A percentile compares a stretch with the other conserved stretches of the same genome.
Evolutionary conservation across 2,113 vertebrate species (phyloP).

Genomic region (Syngnathus scovelli): DNA sequence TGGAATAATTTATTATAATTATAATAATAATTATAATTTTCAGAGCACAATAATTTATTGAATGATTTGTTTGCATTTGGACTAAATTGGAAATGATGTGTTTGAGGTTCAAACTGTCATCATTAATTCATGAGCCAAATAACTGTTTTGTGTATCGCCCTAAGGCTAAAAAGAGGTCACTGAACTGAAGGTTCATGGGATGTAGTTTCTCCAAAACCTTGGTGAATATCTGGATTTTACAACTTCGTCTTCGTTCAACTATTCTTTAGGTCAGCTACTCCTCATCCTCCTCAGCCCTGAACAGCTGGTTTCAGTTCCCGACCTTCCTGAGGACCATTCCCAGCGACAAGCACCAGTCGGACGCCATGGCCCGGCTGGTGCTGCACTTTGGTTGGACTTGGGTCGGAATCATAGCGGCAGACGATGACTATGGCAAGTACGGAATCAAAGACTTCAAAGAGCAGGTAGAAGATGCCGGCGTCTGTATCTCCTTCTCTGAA

Average conservation of each 20-base stretch:
- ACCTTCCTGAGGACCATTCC: slow-evolving; percentile 75
- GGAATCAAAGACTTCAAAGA: slow-evolving; percentile 80
- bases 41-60: background rate
- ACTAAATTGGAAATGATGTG: too few species aligned
- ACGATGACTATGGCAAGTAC: slow-evolving; percentile 84
- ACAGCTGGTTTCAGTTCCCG: slow-evolving; percentile 81
- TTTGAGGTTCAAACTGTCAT: too few species aligned
- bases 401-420: slow-evolving; percentile 77
- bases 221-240: background rate
- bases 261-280: slow-evolving; percentile 74
- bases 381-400: slow-evolving; percentile 81
- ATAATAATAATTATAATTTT: too few species aligned
- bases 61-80: background rate
- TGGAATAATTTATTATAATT: background rate
- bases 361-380: slow-evolving; percentile 73
- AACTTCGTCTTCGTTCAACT: background rate
- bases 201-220: background rate
- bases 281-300: slow-evolving; percentile 74
- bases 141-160: too few species aligned
- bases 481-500: slow-evolving; percentile 82
- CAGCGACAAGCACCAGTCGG: slow-evolving; percentile 71
- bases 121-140: too few species aligned
- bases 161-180: too few species aligned
- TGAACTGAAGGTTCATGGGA: too few species aligned
- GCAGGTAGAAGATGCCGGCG: slow-evolving; percentile 70